A percentile compares a stretch with the other conserved stretches of the same genome.
phyloP scores from a whole-genome alignment of 2,888 invertebrate species.

The Automeris io region DNA sequence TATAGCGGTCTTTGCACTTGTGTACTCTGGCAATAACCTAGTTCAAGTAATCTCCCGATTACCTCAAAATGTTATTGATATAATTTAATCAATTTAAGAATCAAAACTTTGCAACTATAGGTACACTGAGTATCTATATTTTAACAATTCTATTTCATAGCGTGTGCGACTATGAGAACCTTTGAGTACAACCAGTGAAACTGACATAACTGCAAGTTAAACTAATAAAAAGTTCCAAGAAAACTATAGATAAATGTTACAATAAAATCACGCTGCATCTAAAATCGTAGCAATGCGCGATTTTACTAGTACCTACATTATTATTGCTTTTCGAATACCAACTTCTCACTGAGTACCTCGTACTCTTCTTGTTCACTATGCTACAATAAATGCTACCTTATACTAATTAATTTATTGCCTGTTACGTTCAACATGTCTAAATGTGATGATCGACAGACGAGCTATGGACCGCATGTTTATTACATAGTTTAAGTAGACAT shows the following conservation, averaged over 20 bases:
- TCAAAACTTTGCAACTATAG: no score
- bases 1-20: no score
- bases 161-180: no score
- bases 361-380: conserved; percentile 49
- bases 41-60: no score
- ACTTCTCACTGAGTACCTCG: conserved; percentile 70
- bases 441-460: no score
- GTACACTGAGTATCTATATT: no score
- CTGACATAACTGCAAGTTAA: conserved; percentile 9
- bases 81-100: no score
- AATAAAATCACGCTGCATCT: conserved; percentile 52
- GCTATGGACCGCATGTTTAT: no score
- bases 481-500: no score
- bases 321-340: conserved; percentile 79
- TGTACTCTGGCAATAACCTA: no score
- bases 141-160: no score
- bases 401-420: conserved; percentile 69
- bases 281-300: conserved; percentile 64
- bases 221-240: conserved; percentile 29
- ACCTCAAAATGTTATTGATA: no score
- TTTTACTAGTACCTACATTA: conserved; percentile 65
- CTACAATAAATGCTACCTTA: conserved; percentile 56
- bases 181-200: conserved; percentile 6
- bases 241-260: conserved; percentile 40
- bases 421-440: conserved; percentile 60